Base-by-base conservation (phyloP, 2,113 vertebrate species). In the Rhadina sibilatrix region DNA sequence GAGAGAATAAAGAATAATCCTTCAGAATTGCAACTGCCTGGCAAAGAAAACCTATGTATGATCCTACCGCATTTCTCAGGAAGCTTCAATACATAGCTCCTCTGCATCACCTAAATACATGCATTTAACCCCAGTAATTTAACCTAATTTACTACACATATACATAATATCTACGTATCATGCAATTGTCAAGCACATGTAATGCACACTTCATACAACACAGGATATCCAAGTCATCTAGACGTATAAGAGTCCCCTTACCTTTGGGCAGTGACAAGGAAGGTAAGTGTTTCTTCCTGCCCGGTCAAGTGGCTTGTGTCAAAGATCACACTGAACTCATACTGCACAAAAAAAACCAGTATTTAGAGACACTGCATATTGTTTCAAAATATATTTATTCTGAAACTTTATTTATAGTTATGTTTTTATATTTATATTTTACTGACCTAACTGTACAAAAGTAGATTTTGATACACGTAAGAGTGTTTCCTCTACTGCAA, bases 251-350 rank as follows among this genome's bases (percentile, higher is more conserved):
- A 12, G 22, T 49, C 40, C 35, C 38, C 94, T 96, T 96, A 99
- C 99, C 99, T 99, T 96, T 98, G 99, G 50, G 99, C 98, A 78
- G 98, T 98, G 89, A 99, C 95, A 24, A 99, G 97, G 97, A 99
- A 99, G 70, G 98, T 97, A 74, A 99, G 97, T 1, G 94, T 98
- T 50, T 99, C 98, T 47, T 99, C 99, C 93, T 99, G 98, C 20
- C 99, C 99, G 24, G 99, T 99, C 74, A 99, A 98, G 91, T 98
- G 99, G 93, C 98, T 99, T 2, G 99, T 99, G 93, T 99, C 99
- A 96, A 99, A 99, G 96, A 99, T 99, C 66, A 99, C 97, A 18
- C 98, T 99, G 95, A 99, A 99, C 56, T 99, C 98, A 77, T 99
- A 99, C 99, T 99, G 93, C 1, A 16, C 42, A 87, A 92, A 96